A percentile compares a stretch with the other conserved stretches of the same genome.
These are phyloP conservation scores for Recurvirostra avosetta DNA, from an alignment of 2,113 vertebrate species.

Conservation along the genomic window DNA sequence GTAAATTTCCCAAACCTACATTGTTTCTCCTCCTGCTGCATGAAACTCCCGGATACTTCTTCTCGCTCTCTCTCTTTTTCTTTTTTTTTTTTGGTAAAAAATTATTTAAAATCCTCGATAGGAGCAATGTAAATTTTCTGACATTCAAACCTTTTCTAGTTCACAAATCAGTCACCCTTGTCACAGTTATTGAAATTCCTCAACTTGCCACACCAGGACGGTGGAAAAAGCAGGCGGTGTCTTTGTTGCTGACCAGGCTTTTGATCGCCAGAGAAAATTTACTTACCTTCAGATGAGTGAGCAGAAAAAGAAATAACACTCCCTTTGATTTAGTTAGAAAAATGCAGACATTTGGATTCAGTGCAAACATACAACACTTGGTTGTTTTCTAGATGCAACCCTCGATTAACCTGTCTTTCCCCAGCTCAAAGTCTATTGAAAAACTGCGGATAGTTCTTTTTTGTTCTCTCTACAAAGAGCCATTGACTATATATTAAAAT, in stretches of 20 bases:
- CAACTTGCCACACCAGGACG: conserved; percentile 83
- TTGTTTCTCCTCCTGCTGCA: conserved; percentile 64
- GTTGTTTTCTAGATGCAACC: conserved; percentile 84
- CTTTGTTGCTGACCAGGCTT: conserved; percentile 86
- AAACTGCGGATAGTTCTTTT: conserved; percentile 79
- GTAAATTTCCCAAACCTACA: conserved; percentile 71
- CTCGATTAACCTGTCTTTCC: conserved; percentile 87
- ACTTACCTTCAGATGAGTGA: conserved; percentile 91
- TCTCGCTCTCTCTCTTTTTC: not conserved
- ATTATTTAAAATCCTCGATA: conserved; percentile 70
- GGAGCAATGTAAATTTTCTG: conserved; percentile 82
- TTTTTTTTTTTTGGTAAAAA: not conserved
- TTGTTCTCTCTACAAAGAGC: conserved; percentile 79
- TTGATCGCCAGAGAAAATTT: conserved; percentile 89
- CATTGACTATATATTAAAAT: conserved; percentile 85
- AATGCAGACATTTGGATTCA: conserved; percentile 88
- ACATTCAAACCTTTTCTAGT: conserved; percentile 83
- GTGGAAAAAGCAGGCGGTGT: conserved; percentile 84
- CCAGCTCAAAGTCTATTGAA: conserved; percentile 82
- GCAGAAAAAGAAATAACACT: conserved; percentile 88
- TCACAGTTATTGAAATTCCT: conserved; percentile 87
- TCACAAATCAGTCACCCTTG: conserved; percentile 89
- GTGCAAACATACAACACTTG: conserved; percentile 89
- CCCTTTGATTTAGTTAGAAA: conserved; percentile 88
- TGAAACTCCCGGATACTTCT: conserved; percentile 55